Base-by-base conservation (phyloP, 2,888 invertebrate species). In the Drosophila rellima region DNA sequence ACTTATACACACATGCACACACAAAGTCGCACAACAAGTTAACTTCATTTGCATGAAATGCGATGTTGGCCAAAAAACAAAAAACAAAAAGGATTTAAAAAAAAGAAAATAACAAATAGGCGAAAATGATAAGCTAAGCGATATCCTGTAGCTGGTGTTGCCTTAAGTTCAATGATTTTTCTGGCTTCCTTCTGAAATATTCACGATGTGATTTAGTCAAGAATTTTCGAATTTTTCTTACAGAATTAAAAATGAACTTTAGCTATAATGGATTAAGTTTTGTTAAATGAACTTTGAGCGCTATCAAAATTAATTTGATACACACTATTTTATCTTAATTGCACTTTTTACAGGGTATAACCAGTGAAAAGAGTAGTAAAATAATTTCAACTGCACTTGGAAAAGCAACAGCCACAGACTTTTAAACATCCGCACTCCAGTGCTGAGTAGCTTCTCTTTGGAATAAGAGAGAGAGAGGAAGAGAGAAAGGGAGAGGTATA, bases 21-120 rank as follows among this genome's bases (percentile, higher is more conserved):
- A 35, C 17, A 55, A 8, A 42, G 31, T 18, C 37, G 26, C 62
- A 75, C 56, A 74, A 61, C 59, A 70, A 77, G 72, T 77, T 77
- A 74, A 82, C 68, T 85, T 82, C 65, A 83, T 86, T 86, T 85
- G 80, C 82, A 84, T 84, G 66, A 87, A 87, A 84, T 71, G 74
- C 75, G 66, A 74, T 55, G 79, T 44, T 70, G 52, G 23, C 29
- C 29, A 72, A 73, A 57, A 70, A 54, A 39, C 45, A 17, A 48
- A n/a, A 26, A 7, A 35, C 39, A 23, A 48, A 13, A 23, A 7
- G 26, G 37, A 55, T 56, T 47, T 11, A 10, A 29, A 18, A 47
- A 29, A 17, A 5, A 10, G 11, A 45, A 47, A 57, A 47, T 26
- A 17, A 26, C 23, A 17, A 13, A 39, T 7, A 0, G 13, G 23